phyloP scores from a whole-genome alignment of 2,113 vertebrate species.

The Rallus limicola region DNA sequence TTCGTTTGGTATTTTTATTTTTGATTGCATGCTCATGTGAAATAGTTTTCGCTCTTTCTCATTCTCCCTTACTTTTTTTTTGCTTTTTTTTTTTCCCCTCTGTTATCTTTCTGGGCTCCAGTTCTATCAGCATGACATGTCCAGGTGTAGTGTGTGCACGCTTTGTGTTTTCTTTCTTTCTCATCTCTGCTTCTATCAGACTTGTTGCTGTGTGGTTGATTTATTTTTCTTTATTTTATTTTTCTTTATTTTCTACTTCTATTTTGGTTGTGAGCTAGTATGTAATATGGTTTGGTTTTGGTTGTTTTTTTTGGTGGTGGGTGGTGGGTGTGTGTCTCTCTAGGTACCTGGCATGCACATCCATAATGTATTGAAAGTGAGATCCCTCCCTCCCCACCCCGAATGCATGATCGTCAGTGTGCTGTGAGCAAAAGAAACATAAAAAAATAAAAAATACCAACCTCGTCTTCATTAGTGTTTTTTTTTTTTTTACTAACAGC shows the following conservation, averaged over 20 bases:
- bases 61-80: not conserved
- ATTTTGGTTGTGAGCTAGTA: constrained; percentile 5
- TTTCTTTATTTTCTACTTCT: not conserved
- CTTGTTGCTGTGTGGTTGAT: constrained; percentile 34
- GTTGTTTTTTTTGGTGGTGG: constrained; percentile 40
- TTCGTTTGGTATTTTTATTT: constrained; percentile 65
- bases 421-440: constrained; percentile 71
- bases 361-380: constrained; percentile 75
- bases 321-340: constrained; percentile 46
- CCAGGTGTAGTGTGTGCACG: constrained; percentile 66
- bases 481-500: constrained; percentile 83
- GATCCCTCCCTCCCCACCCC: constrained; percentile 61
- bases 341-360: constrained; percentile 85
- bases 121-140: constrained; percentile 72
- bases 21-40: constrained; percentile 81
- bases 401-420: constrained; percentile 87
- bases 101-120: constrained; percentile 29
- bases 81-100: not conserved
- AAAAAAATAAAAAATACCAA: constrained; percentile 79
- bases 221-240: not conserved
- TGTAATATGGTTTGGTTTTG: not conserved
- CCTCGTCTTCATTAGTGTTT: constrained; percentile 83
- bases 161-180: constrained; percentile 56
- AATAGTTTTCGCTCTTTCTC: constrained; percentile 49
- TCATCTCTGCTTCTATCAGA: constrained; percentile 35